These are phyloP conservation scores for Trachelus tabidus DNA, from an alignment of 2,888 invertebrate species.

Conservation along the genomic window DNA sequence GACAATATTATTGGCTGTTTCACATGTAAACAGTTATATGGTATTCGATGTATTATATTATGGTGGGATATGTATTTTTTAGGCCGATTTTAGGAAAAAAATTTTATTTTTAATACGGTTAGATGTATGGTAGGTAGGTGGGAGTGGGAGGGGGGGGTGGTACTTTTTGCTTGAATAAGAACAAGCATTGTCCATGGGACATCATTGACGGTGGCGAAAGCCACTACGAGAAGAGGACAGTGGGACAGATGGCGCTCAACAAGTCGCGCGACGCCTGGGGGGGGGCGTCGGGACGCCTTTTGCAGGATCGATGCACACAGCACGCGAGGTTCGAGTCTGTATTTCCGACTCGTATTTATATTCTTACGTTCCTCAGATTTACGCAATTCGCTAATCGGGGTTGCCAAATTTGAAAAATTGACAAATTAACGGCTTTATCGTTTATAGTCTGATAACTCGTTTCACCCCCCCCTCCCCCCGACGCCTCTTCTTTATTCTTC, in stretches of 20 bases:
- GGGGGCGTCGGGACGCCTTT: neutral
- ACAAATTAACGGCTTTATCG: neutral
- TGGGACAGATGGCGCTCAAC: constrained; percentile 49
- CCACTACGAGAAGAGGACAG: constrained; percentile 32
- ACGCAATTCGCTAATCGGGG: neutral
- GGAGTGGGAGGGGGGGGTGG: no score
- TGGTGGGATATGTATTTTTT: neutral
- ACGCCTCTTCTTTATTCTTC: neutral
- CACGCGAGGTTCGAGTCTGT: neutral
- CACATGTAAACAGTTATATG: neutral
- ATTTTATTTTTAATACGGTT: no score
- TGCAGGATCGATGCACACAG: neutral
- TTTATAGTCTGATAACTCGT: neutral
- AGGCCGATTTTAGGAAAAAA: no score
- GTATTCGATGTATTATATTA: no score
- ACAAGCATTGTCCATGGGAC: neutral
- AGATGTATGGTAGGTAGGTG: no score
- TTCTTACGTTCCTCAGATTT: neutral
- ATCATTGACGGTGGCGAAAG: neutral
- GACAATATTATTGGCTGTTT: no score
- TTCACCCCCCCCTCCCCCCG: neutral
- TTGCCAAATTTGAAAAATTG: neutral
- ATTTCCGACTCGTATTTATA: neutral
- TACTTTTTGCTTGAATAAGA: neutral
- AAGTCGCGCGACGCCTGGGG: constrained; percentile 33